phyloP scores from a whole-genome alignment of 2,113 vertebrate species.

The Stictonetta naevosa region DNA sequence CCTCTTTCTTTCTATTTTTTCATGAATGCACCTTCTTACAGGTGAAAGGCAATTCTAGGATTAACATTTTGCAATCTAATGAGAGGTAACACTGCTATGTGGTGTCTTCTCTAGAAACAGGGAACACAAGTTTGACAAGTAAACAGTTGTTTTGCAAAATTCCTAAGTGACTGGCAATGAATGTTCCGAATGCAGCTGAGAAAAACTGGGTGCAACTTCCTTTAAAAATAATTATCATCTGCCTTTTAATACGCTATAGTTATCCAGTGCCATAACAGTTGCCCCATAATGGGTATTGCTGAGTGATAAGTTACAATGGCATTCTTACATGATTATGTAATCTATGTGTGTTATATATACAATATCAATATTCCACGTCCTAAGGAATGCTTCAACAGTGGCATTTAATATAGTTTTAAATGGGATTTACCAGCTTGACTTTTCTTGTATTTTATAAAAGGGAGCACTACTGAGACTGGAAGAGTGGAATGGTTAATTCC shows the following conservation, averaged over 20 bases:
- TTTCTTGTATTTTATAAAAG: neutral
- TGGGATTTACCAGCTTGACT: accelerated
- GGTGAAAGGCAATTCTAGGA: neutral
- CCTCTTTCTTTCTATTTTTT: neutral
- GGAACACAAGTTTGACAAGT: neutral
- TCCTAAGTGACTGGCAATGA: neutral
- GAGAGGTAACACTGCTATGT: neutral
- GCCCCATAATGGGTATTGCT: neutral
- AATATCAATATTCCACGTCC: accelerated
- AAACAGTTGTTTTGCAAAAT: neutral
- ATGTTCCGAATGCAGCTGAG: accelerated
- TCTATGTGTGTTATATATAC: accelerated
- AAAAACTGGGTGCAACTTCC: neutral
- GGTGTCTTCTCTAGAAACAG: neutral
- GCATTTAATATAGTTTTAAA: neutral
- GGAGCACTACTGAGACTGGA: accelerated
- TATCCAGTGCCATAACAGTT: neutral
- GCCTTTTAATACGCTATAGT: neutral
- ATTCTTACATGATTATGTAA: neutral
- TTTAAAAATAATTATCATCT: neutral
- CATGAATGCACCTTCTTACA: neutral
- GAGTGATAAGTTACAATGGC: neutral
- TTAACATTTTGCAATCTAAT: neutral
- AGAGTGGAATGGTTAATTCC: neutral
- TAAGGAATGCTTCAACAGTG: neutral